A percentile compares a stretch with the other conserved stretches of the same genome.
phyloP scores from a whole-genome alignment of 2,797 vertebrate genomes.

The Molossus alvarezi region DNA sequence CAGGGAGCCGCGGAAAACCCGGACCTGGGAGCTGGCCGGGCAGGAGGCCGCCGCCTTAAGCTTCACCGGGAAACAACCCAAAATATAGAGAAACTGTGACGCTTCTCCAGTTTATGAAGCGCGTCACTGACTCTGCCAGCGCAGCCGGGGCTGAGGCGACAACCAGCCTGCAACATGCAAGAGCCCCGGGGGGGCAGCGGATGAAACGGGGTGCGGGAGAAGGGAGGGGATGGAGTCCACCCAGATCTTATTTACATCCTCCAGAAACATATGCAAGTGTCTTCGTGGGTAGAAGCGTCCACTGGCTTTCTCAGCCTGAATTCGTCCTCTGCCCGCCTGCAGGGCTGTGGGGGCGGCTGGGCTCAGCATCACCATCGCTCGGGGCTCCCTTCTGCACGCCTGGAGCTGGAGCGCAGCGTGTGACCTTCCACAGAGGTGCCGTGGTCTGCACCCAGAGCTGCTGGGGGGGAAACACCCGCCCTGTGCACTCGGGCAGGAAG shows the following conservation, averaged over 20 bases:
- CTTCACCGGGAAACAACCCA: not conserved
- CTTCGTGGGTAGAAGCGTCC: not conserved
- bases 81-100: not conserved
- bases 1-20: not conserved
- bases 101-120: not conserved
- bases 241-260: not conserved
- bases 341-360: accelerated
- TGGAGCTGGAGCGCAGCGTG: no score
- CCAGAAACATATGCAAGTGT: not conserved
- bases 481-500: accelerated
- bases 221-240: not conserved
- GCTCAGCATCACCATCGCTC: accelerated
- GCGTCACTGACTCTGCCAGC: not conserved
- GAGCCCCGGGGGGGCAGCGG: no score
- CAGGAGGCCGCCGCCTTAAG: not conserved
- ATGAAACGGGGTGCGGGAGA: accelerated
- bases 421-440: not conserved
- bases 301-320: not conserved
- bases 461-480: no score
- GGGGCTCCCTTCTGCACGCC: accelerated
- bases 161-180: no score
- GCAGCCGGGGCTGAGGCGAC: accelerated
- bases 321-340: not conserved
- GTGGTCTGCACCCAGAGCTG: not conserved
- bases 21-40: not conserved